Base-by-base conservation (phyloP, 1,140 invertebrate genomes). In the Carposina sasakii region DNA sequence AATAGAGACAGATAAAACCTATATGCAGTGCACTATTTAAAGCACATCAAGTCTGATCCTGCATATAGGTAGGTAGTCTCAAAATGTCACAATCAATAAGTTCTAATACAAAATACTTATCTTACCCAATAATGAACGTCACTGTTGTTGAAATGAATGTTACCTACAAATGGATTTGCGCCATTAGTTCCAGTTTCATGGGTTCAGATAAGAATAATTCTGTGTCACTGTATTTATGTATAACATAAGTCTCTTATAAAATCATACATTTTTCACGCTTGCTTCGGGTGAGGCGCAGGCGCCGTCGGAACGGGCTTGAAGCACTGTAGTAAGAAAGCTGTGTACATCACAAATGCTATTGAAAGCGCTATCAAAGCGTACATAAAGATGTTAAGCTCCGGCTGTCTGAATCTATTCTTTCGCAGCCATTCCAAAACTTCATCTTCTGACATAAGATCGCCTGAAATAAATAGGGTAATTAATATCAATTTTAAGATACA, bases 361-460 rank as follows among this genome's bases (percentile, higher is more conserved):
- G 92, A 92, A 47, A 97, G 90, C 0, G 93, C 94, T 62, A 95
- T 91, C 58, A 97, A 86, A 42, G 93, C 94, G 72, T 97, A 97
- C 95, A 98, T 97, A 72, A 97, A 98, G 49, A 98, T 90, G 67
- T 96, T 97, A 13, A 98, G 79, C 78, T 98, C 96, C 0, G 96
- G 95, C 67, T 96, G 94, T 21, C 95, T 88, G 85, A 96, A 97
- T 48, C 96, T 89, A 78, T 97, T 97, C 79, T 97, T 97, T 54
- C 94, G 89, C 33, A 98, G 81, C 96, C 96, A 98, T 61, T 97
- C 95, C 34, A 98, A 81, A n/a, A 97, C 95, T 69, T 96, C 94
- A 4, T 91, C 88, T 85, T 96, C 95, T 13, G 90, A 91, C 67
- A 91, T 89, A 34, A 96, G 71, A 62, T 96, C 92, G 56, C 95